Evolutionary conservation across 2,888 invertebrate species (phyloP).

Genomic region (Harpagoxenus sublaevis): DNA sequence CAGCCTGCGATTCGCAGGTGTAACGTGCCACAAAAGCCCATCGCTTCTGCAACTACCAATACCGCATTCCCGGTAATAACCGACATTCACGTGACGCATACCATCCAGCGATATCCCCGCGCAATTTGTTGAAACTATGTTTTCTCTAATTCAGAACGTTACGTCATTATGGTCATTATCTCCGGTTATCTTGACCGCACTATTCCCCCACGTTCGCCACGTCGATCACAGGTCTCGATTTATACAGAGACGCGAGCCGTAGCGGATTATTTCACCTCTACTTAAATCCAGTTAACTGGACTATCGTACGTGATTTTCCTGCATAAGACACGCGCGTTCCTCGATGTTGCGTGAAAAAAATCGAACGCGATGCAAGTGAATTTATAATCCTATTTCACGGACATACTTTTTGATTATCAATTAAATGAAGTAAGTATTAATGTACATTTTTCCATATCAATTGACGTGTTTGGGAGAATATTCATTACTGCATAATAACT

Average conservation of each 20-base stretch:
- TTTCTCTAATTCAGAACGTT: conserved; percentile 47
- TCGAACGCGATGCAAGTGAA: conserved; percentile 22
- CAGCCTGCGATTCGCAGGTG: neutral
- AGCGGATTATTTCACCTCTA: conserved; percentile 50
- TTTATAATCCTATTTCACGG: conserved; percentile 54
- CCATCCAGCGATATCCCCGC: conserved; percentile 28
- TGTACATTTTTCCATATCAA: neutral
- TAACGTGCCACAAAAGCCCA: conserved; percentile 22
- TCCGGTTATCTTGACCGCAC: conserved; percentile 33
- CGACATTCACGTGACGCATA: conserved; percentile 36
- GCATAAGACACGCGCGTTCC: conserved; percentile 35
- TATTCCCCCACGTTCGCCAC: conserved; percentile 4
- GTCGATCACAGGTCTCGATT: conserved; percentile 55
- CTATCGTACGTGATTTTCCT: conserved; percentile 64
- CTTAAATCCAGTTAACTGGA: conserved; percentile 69
- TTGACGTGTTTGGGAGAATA: neutral
- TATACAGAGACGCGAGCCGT: conserved; percentile 22
- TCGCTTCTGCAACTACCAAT: conserved; percentile 21
- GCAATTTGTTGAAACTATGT: conserved; percentile 34
- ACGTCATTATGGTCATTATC: conserved; percentile 46
- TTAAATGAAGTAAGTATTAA: neutral
- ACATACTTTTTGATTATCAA: neutral
- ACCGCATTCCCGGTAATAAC: conserved; percentile 27
- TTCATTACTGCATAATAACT: neutral
- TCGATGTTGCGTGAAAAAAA: conserved; percentile 62